phyloP scores from a whole-genome alignment of 2,888 invertebrate species.

The Dolomedes plantarius region DNA sequence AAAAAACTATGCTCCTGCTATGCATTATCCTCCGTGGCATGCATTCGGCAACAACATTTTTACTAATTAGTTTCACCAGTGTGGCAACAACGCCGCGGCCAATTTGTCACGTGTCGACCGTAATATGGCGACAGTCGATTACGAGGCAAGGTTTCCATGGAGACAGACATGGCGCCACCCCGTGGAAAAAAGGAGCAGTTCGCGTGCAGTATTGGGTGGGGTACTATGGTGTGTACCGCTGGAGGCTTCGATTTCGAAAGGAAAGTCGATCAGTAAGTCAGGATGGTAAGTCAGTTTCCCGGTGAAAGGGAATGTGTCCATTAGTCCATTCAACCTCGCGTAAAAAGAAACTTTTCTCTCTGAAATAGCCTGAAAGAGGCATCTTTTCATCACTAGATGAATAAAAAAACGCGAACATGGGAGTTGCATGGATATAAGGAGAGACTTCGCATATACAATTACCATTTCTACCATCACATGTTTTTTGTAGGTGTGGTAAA shows the following conservation, averaged over 20 bases:
- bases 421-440: too few species aligned
- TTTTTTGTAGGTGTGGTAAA: too few species aligned
- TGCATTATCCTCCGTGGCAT: conserved; percentile 41
- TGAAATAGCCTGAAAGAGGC: too few species aligned
- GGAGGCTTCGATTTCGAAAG: not conserved
- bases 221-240: not conserved
- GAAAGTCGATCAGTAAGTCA: conserved; percentile 3
- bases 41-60: conserved; percentile 56
- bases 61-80: conserved; percentile 64
- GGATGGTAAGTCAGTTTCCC: not conserved
- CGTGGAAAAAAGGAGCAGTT: not conserved
- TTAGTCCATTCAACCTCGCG: too few species aligned
- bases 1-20: too few species aligned
- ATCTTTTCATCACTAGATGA: too few species aligned
- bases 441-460: too few species aligned
- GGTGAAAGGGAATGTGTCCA: not conserved
- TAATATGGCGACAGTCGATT: conserved; percentile 68
- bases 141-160: conserved; percentile 46
- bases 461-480: too few species aligned
- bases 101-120: conserved; percentile 66
- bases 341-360: too few species aligned
- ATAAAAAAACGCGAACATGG: too few species aligned
- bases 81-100: conserved; percentile 57
- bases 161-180: conserved; percentile 54
- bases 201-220: not conserved